Evolutionary conservation across 2,113 vertebrate species (phyloP), one percentile per base, ranked within the genome.

Genomic region (Catharus fuscescens): DNA sequence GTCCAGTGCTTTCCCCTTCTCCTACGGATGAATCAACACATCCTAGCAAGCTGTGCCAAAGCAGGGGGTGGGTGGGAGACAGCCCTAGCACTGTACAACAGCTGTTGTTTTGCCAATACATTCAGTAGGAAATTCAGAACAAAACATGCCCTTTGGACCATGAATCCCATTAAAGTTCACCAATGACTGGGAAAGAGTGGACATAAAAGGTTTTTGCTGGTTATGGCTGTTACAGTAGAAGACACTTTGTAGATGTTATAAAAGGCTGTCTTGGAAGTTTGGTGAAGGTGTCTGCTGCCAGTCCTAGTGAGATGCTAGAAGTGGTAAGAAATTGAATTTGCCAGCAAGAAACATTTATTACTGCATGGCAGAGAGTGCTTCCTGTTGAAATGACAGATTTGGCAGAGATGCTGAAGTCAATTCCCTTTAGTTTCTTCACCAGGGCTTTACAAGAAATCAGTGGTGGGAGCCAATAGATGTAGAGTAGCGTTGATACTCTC

Each of bases 1-100:
- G 90, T 96, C 93, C 94, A 95, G 93, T 90, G 90, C 95, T 92
- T 93, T 96, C 88, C 94, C 93, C 80, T 96, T 90, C 90, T 94
- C 81, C 79, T 94, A 25, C 6, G 6, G 91, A 83, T 94, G 94
- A 96, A 96, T 95, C 94, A 97, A 92, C 93, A 93, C 67, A 95
- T 86, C 80, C 76, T 64, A 74, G 82, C 3, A 4, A 74, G 61
- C 4, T 0, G 44, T 93, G 96, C 95, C 93, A 94, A 83, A 71
- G 82, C 82, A 92, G 94, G 85, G 91, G 90, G 90, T 80, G 94
- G 85, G 67, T 74, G 93, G 91, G 79, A 97, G 93, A 83, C 93
- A 96, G 93, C 34, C 57, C 28, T 50, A 93, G 76, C 72, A 60
- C 92, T 93, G 80, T 92, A 74, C 25, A 7, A 81, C 95, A 93